Conservation (phyloP, 2,797 vertebrate genomes). For the Alfaro cultratus region DNA sequence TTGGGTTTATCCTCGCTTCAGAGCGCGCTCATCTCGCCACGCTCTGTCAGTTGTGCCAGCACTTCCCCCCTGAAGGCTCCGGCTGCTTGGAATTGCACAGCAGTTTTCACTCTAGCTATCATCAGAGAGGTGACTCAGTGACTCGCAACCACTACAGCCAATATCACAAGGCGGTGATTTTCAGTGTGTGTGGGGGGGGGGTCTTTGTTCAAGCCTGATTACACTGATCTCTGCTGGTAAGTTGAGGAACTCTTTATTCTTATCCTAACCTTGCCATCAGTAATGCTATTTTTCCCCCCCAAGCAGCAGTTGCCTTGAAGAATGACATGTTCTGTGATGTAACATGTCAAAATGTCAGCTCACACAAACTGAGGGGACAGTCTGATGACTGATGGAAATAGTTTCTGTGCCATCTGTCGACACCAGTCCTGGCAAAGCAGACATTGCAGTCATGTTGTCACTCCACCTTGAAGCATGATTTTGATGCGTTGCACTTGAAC, state of each 20-base stretch:
- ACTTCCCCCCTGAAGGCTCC: slow-evolving; percentile 21
- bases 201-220: background rate
- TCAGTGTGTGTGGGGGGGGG: background rate
- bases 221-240: background rate
- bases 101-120: slow-evolving; percentile 34
- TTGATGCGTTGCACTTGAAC: slow-evolving; percentile 28
- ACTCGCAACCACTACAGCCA: slow-evolving; percentile 28
- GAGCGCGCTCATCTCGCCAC: slow-evolving; percentile 34
- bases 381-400: slow-evolving; percentile 40
- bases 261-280: slow-evolving; percentile 9
- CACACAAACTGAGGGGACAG: slow-evolving; percentile 33
- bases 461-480: slow-evolving; percentile 27
- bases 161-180: slow-evolving; percentile 40
- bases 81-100: slow-evolving; percentile 41
- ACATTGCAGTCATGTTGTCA: slow-evolving; percentile 4
- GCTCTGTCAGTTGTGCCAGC: slow-evolving; percentile 41
- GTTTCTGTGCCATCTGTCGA: slow-evolving; percentile 55
- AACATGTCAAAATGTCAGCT: slow-evolving; percentile 52
- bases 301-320: slow-evolving; percentile 13
- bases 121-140: slow-evolving; percentile 43
- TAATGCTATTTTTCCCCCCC: rapidly evolving
- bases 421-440: slow-evolving; percentile 24
- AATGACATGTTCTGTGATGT: slow-evolving; percentile 43
- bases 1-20: slow-evolving; percentile 34
- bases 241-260: background rate